Evolutionary conservation across 2,797 vertebrate genomes (phyloP), one percentile per base, ranked within the genome.

Genomic region (Myripristis murdjan): DNA sequence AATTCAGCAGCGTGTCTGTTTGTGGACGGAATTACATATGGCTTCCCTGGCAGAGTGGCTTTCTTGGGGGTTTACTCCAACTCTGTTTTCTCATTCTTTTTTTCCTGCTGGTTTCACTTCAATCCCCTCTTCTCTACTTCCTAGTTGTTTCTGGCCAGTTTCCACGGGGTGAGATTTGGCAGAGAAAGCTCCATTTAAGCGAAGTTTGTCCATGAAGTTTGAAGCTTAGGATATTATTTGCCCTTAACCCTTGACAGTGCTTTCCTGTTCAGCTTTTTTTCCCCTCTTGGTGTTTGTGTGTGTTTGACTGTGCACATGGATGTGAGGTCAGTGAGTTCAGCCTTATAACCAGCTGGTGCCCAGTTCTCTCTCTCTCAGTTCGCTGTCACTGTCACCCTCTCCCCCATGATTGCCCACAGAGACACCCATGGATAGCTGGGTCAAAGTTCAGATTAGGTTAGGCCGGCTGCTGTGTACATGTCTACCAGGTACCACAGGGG

Each of bases 281-380:
- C 60, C 15, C 59, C 7, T 26, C 46, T 75, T 56, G 73, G 39
- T 71, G 46, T n/a, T 41, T 64, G 70, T 51, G 48, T 51, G 48
- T 26, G 23, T 16, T 12, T 43, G 41, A 4, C 3, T 11, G 23
- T 35, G 69, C 61, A 5, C 5, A 4, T 35, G 23, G 48, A 81
- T 84, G 49, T 52, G 6, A 24, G 23, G 84, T 88, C 26, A 6
- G 16, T 6, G 64, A 76, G 86, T 88, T 90, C 71, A 31, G 8
- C 43, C 73, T 44, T 46, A 31, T n/a, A 55, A 31, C 76, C 86
- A 80, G 77, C 86, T 69, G 84, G 82, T 80, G 79, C 82, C 69
- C 74, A 65, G 48, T 63, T 56, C 33, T 69, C 26, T 70, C 33
- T 69, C 26, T 26, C 46, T 70, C 44, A 54, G 64, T 75, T 77